Conservation (phyloP, 1,140 invertebrate genomes). For the Monochamus saltuarius region DNA sequence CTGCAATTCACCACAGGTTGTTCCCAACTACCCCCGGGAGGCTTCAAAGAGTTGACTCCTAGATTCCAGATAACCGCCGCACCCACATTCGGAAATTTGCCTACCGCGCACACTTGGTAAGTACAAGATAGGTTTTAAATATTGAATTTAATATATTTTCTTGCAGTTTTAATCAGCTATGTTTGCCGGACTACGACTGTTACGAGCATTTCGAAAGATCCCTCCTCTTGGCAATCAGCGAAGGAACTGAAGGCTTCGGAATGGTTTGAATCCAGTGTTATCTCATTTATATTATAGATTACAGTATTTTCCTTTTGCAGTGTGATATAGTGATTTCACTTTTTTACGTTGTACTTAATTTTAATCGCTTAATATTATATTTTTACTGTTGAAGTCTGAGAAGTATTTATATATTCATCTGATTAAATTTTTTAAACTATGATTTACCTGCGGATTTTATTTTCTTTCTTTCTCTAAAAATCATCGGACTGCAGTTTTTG, state of each 20-base stretch:
- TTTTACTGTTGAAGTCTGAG: no score
- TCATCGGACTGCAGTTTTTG: no score
- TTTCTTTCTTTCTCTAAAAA: no score
- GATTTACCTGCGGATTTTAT: no score
- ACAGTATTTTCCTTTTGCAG: no score
- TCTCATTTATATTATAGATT: no score
- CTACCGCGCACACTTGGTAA: slow-evolving; percentile 91
- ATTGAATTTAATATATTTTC: no score
- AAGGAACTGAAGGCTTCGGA: slow-evolving; percentile 94
- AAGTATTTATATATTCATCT: no score
- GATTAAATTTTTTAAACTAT: no score
- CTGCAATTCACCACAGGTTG: slow-evolving; percentile 94
- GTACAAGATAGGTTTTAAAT: slow-evolving; percentile 23
- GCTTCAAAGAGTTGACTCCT: slow-evolving; percentile 84
- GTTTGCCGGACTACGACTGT: slow-evolving; percentile 90
- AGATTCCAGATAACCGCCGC: slow-evolving; percentile 89
- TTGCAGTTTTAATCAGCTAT: slow-evolving; percentile 92
- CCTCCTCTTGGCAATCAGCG: slow-evolving; percentile 87
- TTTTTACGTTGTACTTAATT: no score
- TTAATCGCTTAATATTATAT: no score
- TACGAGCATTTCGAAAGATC: slow-evolving; percentile 93
- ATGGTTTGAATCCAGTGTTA: slow-evolving; percentile 67
- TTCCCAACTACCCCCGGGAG: slow-evolving; percentile 87
- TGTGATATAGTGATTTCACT: no score
- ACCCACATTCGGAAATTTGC: slow-evolving; percentile 85